Base-by-base conservation (phyloP, 1,140 invertebrate genomes). In the Phenacoccus solenopsis region DNA sequence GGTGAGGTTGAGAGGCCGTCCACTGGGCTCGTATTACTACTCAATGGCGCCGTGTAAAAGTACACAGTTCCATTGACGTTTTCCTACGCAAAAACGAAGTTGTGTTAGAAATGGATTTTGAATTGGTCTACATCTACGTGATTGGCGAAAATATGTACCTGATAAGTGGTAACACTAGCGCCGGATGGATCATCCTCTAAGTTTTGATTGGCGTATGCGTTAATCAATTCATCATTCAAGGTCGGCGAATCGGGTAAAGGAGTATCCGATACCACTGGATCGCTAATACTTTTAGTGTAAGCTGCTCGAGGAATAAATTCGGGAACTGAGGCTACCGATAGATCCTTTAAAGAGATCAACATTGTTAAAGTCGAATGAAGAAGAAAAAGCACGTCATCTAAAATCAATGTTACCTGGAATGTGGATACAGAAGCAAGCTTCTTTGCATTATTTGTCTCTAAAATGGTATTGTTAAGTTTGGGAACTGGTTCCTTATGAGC, bases 31-130 rank as follows among this genome's bases (percentile, higher is more conserved):
- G 59, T 64, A 16, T 64, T 64, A 25, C 22, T 64, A 64, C 59
- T 64, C 25, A 64, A 64, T 16, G 79, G 79, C 38, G 83, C 78
- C 35, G 84, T 78, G 75, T 94, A 96, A 80, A 94, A 96, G 79
- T 96, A 96, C 5, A 93, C 96, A 21, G 94, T 96, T 22, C 94
- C 94, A 61, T 91, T 91, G 72, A 95, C 91, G 83, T 93, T 94
- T 79, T 94, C 92, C 85, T 94, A 79, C 20, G 78, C 78, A 7
- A 32, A 5, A 20, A 70, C 22, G 12, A 49, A 49, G 56, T 69
- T 25, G 10, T 25, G n/a, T 32, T 61, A 7, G 9, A 61, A 20
- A 20, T 61, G 21, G 9, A 20, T 61, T 61, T 32, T 5, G 25
- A 24, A n/a, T 64, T 64, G 22, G 25, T 27, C 9, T 24, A 25